Base-by-base conservation (phyloP, 2,797 vertebrate species). In the Scomberomorus guttatus region DNA sequence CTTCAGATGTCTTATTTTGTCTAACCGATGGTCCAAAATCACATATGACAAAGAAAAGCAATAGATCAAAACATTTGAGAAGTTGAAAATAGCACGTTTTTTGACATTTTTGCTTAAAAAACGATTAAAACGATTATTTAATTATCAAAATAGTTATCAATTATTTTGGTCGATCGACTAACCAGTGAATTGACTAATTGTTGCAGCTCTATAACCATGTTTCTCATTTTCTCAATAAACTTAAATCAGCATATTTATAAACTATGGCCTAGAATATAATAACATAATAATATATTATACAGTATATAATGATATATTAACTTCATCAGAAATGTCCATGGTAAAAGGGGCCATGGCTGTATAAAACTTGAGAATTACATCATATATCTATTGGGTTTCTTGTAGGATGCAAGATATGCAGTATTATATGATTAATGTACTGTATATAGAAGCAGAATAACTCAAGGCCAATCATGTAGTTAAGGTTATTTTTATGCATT, bases 241-340 rank as follows among this genome's bases (percentile, higher is more conserved):
- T 50, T 60, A 61, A 60, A 50, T 75, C 10, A 56, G 9, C n/a
- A 59, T 50, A 27, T 2, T 37, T 58, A 32, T 52, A 17, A 79
- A 17, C 27, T 24, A 17, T 12, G 1, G 34, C 3, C 20, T 34
- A 14, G 10, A 44, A 62, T 67, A 48, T 22, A 18, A 70, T 34
- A 25, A 27, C 8, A n/a, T 46, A 13, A 15, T 11, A 65, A 73
- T 32, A 57, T 62, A n/a, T n/a, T 64, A 15, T 44, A 39, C 39
- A 8, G 12, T 39, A 42, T 42, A 42, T 42, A 42, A 42, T 14
- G 12, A 42, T 46, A 6, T 32, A 50, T 44, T 42, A 56, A 32
- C 8, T 54, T 60, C 25, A 60, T 25, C 27, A 39, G 46, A 46
- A 62, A 67, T 72, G 17, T 32, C 27, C 2, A 3, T 17, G 29